These are phyloP conservation scores for Muntiacus muntjak DNA, from an alignment of 2,113 vertebrate genomes.

Conservation along the genomic window DNA sequence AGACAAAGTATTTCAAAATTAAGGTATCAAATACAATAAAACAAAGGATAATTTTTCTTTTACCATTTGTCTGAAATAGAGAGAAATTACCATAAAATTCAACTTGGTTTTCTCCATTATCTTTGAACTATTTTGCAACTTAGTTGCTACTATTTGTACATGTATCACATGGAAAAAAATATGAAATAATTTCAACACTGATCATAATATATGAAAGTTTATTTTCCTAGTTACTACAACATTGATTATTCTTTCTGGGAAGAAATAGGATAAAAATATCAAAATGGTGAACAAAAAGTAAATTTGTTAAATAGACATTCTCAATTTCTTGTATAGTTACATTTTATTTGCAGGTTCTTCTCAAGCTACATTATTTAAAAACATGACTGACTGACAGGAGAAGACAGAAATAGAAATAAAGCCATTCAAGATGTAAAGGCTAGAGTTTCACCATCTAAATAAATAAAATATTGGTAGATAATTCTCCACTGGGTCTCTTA, in stretches of 20 bases:
- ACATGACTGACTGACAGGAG: not conserved
- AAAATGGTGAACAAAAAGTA: not conserved
- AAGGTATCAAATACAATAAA: not conserved
- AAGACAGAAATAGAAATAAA: not conserved
- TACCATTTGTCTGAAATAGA: not conserved
- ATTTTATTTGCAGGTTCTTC: not conserved
- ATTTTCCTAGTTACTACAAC: not conserved
- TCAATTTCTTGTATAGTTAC: not conserved
- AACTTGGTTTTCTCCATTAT: not conserved
- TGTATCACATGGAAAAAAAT: not conserved
- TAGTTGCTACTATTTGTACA: not conserved
- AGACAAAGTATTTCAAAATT: not conserved
- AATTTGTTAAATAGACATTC: not conserved
- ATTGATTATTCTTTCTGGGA: not conserved
- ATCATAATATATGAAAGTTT: not conserved
- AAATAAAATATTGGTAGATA: not conserved
- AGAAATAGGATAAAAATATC: not conserved
- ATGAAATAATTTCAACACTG: not conserved
- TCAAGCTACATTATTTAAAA: not conserved
- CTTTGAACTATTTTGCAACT: slow-evolving; percentile 35
- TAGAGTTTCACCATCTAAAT: not conserved
- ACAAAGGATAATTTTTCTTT: not conserved
- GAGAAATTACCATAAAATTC: slow-evolving; percentile 10
- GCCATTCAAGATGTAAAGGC: not conserved
- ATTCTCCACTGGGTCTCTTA: not conserved